These are phyloP conservation scores for Tupaia tana DNA, from an alignment of 2,113 vertebrate genomes.

Conservation along the genomic window DNA sequence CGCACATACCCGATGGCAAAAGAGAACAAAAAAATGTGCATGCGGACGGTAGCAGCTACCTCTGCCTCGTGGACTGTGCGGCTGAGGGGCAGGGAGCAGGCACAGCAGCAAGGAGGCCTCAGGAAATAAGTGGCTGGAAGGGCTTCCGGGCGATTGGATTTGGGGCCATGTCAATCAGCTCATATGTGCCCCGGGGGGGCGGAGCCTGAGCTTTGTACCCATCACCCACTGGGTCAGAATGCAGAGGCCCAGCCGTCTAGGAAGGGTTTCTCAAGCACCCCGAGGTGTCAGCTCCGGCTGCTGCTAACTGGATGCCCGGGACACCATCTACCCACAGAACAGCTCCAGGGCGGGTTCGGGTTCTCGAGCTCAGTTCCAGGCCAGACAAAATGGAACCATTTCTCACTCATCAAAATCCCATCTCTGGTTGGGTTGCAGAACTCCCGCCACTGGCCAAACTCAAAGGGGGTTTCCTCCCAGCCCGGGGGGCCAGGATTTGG, in stretches of 20 bases:
- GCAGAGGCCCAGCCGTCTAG: neutral
- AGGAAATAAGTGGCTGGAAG: neutral
- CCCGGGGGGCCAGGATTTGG: neutral
- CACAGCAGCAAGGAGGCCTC: too few relatives aligned
- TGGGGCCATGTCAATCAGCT: neutral
- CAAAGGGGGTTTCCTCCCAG: neutral
- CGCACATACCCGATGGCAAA: too few relatives aligned
- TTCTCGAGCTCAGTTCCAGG: neutral
- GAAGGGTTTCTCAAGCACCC: neutral
- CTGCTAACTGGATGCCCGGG: neutral
- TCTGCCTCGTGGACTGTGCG: neutral
- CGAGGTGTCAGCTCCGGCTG: neutral
- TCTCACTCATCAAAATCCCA: neutral
- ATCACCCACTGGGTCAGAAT: neutral
- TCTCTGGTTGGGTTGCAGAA: neutral
- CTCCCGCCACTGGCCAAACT: neutral
- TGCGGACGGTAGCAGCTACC: too few relatives aligned
- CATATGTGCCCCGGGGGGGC: neutral
- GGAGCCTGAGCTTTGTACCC: neutral
- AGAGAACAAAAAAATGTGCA: too few relatives aligned
- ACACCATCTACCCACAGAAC: neutral
- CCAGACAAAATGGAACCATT: neutral
- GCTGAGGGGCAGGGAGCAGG: neutral
- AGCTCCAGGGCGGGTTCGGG: neutral
- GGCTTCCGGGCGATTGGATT: neutral